Conservation (phyloP, 2,113 vertebrate genomes). For the Halcyon malimbica region DNA sequence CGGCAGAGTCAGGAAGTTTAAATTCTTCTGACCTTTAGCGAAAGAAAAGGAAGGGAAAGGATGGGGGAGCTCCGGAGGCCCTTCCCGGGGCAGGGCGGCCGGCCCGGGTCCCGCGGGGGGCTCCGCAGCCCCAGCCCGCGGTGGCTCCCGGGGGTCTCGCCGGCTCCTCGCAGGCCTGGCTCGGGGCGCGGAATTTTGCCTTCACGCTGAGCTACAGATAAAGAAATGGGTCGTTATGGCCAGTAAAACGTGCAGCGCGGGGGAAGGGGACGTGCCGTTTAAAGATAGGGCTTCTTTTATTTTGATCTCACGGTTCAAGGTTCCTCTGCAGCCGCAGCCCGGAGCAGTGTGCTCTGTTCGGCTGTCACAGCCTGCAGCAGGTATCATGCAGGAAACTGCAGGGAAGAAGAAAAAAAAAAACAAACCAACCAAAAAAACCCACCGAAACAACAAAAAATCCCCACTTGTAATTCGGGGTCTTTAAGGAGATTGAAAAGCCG, state of each 20-base stretch:
- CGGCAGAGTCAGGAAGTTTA: not conserved
- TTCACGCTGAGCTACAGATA: not conserved
- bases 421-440: too few relatives aligned
- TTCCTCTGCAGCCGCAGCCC: not conserved
- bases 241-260: not conserved
- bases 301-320: not conserved
- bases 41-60: not conserved
- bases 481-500: not conserved
- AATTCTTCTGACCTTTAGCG: not conserved
- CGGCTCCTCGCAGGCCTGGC: not conserved
- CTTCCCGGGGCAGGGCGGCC: not conserved
- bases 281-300: not conserved
- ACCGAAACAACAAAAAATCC: too few relatives aligned
- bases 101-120: too few relatives aligned
- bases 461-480: not conserved
- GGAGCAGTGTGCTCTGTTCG: not conserved
- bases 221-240: not conserved
- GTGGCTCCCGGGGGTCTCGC: not conserved
- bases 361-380: not conserved
- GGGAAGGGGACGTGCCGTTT: not conserved
- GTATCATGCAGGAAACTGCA: not conserved
- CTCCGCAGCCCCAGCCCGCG: not conserved
- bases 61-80: not conserved
- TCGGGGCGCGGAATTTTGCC: not conserved
- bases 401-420: not conserved